A percentile compares a stretch with the other conserved stretches of the same genome.
phyloP scores from a whole-genome alignment of 1,140 invertebrate genomes.

The Drosophila melanica region DNA sequence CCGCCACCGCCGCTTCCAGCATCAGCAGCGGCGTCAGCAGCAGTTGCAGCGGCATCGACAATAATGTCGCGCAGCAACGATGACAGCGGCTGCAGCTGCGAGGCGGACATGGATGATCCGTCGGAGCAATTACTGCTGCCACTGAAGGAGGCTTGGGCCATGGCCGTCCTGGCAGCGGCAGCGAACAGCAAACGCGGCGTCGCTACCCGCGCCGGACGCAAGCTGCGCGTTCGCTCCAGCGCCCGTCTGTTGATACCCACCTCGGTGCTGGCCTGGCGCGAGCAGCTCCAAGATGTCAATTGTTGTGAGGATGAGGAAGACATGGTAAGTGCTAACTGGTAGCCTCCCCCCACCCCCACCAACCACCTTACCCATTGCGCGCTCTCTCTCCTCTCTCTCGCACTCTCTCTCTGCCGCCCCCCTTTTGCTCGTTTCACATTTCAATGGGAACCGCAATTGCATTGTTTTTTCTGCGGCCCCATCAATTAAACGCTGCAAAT shows the following conservation, averaged over 20 bases:
- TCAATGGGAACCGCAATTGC: conserved; percentile 50
- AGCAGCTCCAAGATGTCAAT: conserved; percentile 61
- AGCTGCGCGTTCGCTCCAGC: conserved; percentile 62
- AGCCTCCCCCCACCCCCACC: conserved; percentile 1
- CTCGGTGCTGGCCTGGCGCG: conserved; percentile 76
- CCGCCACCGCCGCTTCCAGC: conserved; percentile 35
- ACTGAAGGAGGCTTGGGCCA: conserved; percentile 62
- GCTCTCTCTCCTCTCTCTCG: too few relatives aligned
- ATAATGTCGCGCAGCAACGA: conserved; percentile 40
- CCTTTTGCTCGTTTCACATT: conserved; percentile 4
- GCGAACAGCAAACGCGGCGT: conserved; percentile 57
- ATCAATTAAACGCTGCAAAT: conserved; percentile 65
- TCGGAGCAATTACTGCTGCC: conserved; percentile 43
- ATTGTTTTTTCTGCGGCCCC: conserved; percentile 41
- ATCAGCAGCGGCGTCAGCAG: not conserved
- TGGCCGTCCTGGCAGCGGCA: conserved; percentile 58
- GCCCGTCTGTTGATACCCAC: conserved; percentile 51
- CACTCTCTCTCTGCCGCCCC: not conserved
- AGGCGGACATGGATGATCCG: conserved; percentile 46
- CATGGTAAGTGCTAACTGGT: conserved; percentile 67
- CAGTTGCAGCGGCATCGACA: not conserved
- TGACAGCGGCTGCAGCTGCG: conserved; percentile 68
- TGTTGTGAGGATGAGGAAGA: conserved; percentile 83
- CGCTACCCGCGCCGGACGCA: conserved; percentile 48
- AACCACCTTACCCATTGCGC: too few relatives aligned